These are phyloP conservation scores for Megamerina dolium DNA, from an alignment of 2,888 invertebrate species.

Conservation along the genomic window DNA sequence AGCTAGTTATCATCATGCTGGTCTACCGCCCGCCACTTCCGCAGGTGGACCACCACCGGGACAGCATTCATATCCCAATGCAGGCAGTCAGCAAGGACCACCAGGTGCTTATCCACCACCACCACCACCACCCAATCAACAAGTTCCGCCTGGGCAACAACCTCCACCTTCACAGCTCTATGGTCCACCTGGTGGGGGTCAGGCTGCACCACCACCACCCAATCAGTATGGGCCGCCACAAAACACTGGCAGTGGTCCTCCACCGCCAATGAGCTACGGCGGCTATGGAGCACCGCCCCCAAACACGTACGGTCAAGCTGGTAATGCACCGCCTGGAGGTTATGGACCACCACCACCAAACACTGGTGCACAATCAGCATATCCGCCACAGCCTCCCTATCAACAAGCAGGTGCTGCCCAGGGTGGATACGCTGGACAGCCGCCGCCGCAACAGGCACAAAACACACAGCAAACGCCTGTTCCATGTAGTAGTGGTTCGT, in stretches of 20 bases:
- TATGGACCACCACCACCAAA: slow-evolving; percentile 47
- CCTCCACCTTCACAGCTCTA: slow-evolving; percentile 47
- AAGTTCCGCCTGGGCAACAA: slow-evolving; percentile 35
- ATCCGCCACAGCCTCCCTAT: slow-evolving; percentile 49
- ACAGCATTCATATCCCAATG: slow-evolving; percentile 50
- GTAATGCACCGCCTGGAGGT: slow-evolving; percentile 40
- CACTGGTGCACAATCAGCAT: slow-evolving; percentile 43
- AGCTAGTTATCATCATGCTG: slow-evolving; percentile 54
- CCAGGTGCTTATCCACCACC: slow-evolving; percentile 51
- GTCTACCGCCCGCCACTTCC: slow-evolving; percentile 47
- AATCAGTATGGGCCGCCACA: slow-evolving; percentile 37
- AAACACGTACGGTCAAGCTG: slow-evolving; percentile 27
- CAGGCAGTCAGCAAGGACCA: slow-evolving; percentile 49
- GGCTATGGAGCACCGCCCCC: slow-evolving; percentile 49
- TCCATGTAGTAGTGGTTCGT: slow-evolving; percentile 29
- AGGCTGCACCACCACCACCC: slow-evolving; percentile 49
- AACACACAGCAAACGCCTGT: slow-evolving; percentile 34
- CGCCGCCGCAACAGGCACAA: slow-evolving; percentile 35
- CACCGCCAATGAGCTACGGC: slow-evolving; percentile 45
- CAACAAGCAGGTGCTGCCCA: slow-evolving; percentile 46
- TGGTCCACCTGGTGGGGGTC: slow-evolving; percentile 45
- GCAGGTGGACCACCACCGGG: slow-evolving; percentile 44
- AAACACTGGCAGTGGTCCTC: slow-evolving; percentile 31
- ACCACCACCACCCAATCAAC: slow-evolving; percentile 35
- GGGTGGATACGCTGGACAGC: slow-evolving; percentile 42